Conservation (phyloP, 2,113 vertebrate genomes). For the Mesoclemmys tuberculata region DNA sequence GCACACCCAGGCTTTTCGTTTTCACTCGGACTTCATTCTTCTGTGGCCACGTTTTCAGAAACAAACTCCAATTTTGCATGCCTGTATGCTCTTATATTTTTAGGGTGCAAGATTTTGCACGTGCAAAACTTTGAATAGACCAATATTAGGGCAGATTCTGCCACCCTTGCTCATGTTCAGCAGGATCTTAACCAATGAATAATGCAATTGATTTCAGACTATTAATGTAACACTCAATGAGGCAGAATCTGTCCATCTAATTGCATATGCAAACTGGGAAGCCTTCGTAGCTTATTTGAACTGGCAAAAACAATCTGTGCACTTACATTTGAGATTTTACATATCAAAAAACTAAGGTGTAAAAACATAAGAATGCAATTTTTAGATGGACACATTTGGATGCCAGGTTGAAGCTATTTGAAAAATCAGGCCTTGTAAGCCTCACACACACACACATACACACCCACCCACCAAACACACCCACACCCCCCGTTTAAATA, state of each 20-base stretch:
- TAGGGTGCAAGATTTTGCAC: not conserved
- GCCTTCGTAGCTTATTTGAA: not conserved
- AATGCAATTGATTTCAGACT: not conserved
- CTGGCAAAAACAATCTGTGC: not conserved
- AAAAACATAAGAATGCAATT: not conserved
- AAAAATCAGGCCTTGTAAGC: not conserved
- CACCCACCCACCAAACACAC: no score
- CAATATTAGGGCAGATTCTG: not conserved
- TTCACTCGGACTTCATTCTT: not conserved
- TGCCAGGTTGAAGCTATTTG: not conserved
- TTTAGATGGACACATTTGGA: not conserved
- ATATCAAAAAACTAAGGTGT: not conserved
- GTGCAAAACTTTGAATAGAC: not conserved
- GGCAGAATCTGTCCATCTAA: not conserved
- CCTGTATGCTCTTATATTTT: not conserved
- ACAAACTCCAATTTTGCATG: not conserved
- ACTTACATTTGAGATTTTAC: not conserved
- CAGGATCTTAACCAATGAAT: not conserved
- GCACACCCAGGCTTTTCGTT: not conserved
- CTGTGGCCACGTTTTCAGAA: not conserved
- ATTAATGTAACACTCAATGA: not conserved
- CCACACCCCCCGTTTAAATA: no score
- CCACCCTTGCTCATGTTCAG: not conserved
- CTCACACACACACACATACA: no score
- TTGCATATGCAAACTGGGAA: not conserved